Evolutionary conservation across 2,113 vertebrate species (phyloP).

Genomic region (Gorsachius goisagi): DNA sequence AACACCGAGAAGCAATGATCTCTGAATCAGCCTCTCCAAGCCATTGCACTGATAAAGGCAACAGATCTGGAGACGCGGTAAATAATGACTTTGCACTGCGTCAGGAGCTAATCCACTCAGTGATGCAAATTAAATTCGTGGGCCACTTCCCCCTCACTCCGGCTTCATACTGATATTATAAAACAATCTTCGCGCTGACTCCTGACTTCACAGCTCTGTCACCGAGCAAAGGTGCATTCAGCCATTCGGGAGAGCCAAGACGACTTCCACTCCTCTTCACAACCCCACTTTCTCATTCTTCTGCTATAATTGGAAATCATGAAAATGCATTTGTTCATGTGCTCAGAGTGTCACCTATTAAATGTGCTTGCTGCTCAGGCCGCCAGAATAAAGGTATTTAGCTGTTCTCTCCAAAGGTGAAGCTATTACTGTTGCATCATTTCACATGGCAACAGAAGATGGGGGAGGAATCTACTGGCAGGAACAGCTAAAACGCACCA

Average conservation of each 20-base stretch:
- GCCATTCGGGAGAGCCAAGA: constrained; percentile 11
- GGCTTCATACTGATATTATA: neutral
- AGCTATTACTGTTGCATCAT: neutral
- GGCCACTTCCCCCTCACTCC: constrained; percentile 61
- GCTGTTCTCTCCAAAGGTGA: constrained; percentile 1
- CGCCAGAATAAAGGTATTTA: neutral
- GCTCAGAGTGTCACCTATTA: neutral
- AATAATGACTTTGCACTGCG: constrained; percentile 60
- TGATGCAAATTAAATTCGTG: constrained; percentile 47
- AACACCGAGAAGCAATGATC: neutral
- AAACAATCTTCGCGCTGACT: neutral
- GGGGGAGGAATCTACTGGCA: neutral
- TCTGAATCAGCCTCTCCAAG: constrained; percentile 23
- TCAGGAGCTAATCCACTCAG: constrained; percentile 60
- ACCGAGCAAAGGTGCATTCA: neutral
- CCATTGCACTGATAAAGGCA: neutral
- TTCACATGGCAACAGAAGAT: neutral
- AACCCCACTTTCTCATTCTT: constrained; percentile 14
- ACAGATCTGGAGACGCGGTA: neutral
- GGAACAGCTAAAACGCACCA: neutral
- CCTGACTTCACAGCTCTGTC: constrained; percentile 22
- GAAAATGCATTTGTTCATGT: constrained; percentile 33
- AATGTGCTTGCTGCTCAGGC: neutral
- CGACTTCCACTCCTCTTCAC: constrained; percentile 25
- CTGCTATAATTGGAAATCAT: constrained; percentile 50